Evolutionary conservation across 2,888 invertebrate genomes (phyloP).

Genomic region (Ernsta delagoae): DNA sequence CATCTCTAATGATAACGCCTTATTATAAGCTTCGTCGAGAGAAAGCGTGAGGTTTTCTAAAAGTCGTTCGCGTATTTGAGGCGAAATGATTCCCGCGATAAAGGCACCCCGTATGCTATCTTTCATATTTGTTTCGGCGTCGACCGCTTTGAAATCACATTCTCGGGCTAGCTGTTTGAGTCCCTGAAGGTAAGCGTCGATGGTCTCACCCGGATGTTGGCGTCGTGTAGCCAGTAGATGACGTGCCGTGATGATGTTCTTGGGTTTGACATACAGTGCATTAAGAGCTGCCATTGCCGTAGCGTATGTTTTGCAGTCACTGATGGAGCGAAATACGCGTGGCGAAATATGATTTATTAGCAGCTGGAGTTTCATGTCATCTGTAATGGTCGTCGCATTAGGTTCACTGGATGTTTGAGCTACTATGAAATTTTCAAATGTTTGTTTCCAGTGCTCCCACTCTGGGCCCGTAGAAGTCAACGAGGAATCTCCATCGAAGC

Average conservation of each 20-base stretch:
- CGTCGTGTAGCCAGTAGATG: background rate
- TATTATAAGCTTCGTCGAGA: conserved; percentile 3
- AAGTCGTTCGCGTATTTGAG: background rate
- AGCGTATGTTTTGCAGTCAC: conserved; percentile 3
- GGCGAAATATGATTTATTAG: conserved; percentile 2
- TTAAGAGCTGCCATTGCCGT: background rate
- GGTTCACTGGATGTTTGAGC: background rate
- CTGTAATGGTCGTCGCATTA: background rate
- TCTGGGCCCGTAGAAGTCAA: background rate
- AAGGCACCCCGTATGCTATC: conserved; percentile 4
- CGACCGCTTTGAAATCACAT: background rate
- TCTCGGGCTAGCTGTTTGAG: background rate
- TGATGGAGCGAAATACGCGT: conserved; percentile 15
- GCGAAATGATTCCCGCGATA: conserved; percentile 3
- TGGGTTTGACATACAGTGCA: background rate
- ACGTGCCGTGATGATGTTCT: background rate
- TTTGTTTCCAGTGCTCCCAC: conserved; percentile 3
- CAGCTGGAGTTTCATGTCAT: conserved; percentile 1
- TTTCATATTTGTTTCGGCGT: conserved; percentile 1
- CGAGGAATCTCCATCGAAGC: conserved; percentile 1
- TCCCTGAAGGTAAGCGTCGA: background rate
- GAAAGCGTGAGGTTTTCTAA: background rate
- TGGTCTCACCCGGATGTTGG: background rate
- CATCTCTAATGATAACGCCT: conserved; percentile 6
- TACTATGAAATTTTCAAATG: background rate